Evolutionary conservation across 2,113 vertebrate species (phyloP), one percentile per base, ranked within the genome.

Genomic region (Bufo bufo): DNA sequence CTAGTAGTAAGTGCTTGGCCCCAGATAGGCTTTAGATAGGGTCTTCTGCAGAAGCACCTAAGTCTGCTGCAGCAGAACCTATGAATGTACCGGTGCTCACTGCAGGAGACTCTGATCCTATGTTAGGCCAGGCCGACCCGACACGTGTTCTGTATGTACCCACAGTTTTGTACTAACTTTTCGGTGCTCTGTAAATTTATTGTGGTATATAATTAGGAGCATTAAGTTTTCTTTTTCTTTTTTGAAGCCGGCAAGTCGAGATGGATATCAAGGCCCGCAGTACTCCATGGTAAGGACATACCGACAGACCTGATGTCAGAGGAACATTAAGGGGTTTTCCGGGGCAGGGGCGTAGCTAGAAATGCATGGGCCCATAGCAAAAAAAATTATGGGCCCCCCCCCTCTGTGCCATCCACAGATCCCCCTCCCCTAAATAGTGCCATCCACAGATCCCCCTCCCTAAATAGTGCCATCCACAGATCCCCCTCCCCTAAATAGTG

Each of bases 191-290:
- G 33, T 33, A 33, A 33, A 33, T 33, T 0, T 33, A 33, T 33
- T 33, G 33, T 33, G 33, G 33, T 33, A 33, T 33, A 33, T 33
- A 33, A 33, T 33, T 47, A 4, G 6, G 10, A 69, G 11, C 16
- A 50, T 9, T 75, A 9, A 20, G 45, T 50, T 50, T 14, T n/a
- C 6, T 59, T 59, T 49, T 9, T 10, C 14, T 54, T 23, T 23
- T 19, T 54, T 9, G 1, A 49, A 77, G 85, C 59, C 47, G 2
- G 4, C 45, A 59, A 86, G 47, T 56, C 59, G 61, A 56, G 59
- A 66, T 80, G 86, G 86, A 63, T 87, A 87, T 17, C 54, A 75
- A 43, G 86, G 33, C 16, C 86, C 86, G 2, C 66, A 59, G 33
- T 87, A 43, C 47, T 63, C 86, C 33, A 45, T 63, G 79, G 86